These are phyloP conservation scores for Lagocephalus sceleratus DNA, from an alignment of 2,797 vertebrate genomes.

Conservation along the genomic window DNA sequence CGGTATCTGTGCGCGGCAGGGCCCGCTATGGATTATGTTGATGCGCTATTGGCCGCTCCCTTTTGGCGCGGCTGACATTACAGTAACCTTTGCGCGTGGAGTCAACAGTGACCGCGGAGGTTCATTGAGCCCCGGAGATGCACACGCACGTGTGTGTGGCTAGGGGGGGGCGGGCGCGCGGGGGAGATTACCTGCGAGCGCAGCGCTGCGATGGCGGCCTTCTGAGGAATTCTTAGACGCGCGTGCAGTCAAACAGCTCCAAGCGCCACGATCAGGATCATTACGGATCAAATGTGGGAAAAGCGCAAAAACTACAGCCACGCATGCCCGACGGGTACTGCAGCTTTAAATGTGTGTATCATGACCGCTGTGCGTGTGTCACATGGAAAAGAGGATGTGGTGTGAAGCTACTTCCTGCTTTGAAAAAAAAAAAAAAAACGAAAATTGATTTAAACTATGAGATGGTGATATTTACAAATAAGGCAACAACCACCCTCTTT, in stretches of 20 bases:
- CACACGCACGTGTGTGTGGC: background rate
- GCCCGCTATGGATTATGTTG: conserved; percentile 78
- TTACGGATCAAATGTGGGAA: no score
- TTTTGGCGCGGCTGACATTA: conserved; percentile 78
- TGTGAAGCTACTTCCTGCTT: conserved; percentile 17
- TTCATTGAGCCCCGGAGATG: conserved; percentile 66
- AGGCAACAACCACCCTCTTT: background rate
- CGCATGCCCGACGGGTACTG: no score
- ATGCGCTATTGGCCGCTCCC: conserved; percentile 76
- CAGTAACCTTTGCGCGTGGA: conserved; percentile 78
- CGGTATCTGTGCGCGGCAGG: conserved; percentile 39
- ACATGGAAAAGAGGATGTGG: conserved; percentile 26
- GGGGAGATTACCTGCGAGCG: conserved; percentile 33
- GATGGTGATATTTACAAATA: background rate
- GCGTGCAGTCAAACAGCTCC: background rate
- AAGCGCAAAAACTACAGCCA: no score
- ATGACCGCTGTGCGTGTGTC: conserved; percentile 2
- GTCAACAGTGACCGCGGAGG: conserved; percentile 72
- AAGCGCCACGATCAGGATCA: no score
- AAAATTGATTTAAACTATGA: conserved; percentile 2
- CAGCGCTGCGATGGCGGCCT: conserved; percentile 51
- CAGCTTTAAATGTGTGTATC: background rate
- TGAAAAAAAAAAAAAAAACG: background rate
- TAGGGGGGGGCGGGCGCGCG: conserved; percentile 3
- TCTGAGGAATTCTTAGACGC: conserved; percentile 41